These are phyloP conservation scores for Athene noctua DNA, from an alignment of 2,113 vertebrate species.

Conservation along the genomic window DNA sequence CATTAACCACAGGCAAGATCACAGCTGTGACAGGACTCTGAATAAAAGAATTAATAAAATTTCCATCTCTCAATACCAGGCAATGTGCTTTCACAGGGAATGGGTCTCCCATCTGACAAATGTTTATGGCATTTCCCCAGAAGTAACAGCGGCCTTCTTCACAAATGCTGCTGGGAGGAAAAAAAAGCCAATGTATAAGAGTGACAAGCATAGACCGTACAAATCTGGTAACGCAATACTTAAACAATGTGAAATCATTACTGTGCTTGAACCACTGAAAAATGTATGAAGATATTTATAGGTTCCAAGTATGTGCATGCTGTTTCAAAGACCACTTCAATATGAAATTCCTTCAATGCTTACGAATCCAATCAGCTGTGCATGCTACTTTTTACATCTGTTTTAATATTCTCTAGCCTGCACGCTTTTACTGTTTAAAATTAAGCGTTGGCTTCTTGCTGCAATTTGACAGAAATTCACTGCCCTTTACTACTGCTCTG, in stretches of 20 bases:
- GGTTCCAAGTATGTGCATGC: neutral
- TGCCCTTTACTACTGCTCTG: neutral
- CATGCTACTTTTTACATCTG: neutral
- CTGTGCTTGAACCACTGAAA: conserved; percentile 32
- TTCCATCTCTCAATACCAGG: conserved; percentile 15
- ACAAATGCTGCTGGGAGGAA: neutral
- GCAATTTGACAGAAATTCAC: neutral
- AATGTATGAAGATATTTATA: conserved; percentile 20
- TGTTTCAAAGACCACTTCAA: neutral
- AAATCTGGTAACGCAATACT: neutral
- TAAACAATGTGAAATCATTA: conserved; percentile 13
- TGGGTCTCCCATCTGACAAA: neutral
- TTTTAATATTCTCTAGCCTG: neutral
- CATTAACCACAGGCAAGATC: conserved; percentile 25
- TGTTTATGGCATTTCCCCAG: neutral
- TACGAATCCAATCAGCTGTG: neutral
- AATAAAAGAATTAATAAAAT: conserved; percentile 41
- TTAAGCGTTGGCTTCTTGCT: neutral
- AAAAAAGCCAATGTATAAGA: neutral
- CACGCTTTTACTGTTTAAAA: neutral
- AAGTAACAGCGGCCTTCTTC: neutral
- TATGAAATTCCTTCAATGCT: neutral
- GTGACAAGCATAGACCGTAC: neutral
- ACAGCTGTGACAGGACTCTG: conserved; percentile 20
- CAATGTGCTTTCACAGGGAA: neutral